phyloP scores from a whole-genome alignment of 2,797 vertebrate genomes.

The Sebastes melanostomus region DNA sequence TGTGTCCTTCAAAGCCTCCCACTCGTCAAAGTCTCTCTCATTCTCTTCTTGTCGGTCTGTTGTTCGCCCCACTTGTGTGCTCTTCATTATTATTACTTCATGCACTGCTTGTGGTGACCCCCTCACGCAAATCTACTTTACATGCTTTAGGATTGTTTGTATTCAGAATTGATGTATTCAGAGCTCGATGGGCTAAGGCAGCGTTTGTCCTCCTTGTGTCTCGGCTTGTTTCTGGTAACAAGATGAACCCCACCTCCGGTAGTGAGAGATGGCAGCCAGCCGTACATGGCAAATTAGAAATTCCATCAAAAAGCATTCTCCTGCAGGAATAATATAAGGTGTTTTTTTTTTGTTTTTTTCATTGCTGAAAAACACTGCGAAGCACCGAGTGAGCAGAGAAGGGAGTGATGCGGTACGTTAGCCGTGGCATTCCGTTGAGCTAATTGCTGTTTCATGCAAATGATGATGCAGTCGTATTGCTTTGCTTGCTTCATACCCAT shows the following conservation, averaged over 20 bases:
- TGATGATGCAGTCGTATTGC: constrained; percentile 41
- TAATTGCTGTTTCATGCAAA: constrained; percentile 61
- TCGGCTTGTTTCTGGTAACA: constrained; percentile 34
- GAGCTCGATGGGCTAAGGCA: neutral
- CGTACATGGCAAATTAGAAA: constrained; percentile 16
- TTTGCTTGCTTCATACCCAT: neutral
- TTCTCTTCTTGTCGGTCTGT: neutral
- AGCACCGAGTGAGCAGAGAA: neutral
- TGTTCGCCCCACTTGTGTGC: neutral
- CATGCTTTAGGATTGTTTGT: neutral
- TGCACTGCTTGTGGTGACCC: constrained; percentile 3
- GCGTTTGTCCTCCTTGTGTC: constrained; percentile 18
- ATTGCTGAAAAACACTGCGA: neutral
- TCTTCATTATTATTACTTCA: constrained; percentile 21
- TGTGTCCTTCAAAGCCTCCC: neutral
- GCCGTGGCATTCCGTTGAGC: constrained; percentile 10
- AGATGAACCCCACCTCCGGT: constrained; percentile 23
- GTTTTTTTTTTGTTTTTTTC: neutral
- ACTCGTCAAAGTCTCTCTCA: neutral
- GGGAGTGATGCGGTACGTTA: constrained; percentile 3
- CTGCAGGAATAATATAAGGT: constrained; percentile 23
- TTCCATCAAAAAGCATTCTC: constrained; percentile 38
- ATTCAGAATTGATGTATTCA: neutral
- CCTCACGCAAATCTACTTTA: neutral
- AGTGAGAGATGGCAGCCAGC: constrained; percentile 1